These are phyloP conservation scores for Leptinotarsa peninsularis DNA, from an alignment of 2,888 invertebrate species.

Conservation along the genomic window DNA sequence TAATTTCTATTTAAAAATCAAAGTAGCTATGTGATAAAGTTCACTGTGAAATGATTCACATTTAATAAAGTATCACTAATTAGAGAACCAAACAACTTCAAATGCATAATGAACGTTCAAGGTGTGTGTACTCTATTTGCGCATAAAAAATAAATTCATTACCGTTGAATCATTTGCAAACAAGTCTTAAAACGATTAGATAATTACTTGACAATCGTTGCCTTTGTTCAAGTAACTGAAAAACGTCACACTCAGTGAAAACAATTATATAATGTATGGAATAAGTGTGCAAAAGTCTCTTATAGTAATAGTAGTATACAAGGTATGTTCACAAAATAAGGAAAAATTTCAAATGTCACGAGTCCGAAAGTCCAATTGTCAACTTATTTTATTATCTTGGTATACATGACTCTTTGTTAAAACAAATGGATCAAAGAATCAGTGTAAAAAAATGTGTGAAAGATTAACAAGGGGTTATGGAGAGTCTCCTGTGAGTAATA, in stretches of 20 bases:
- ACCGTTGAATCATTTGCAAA: slow-evolving; percentile 12
- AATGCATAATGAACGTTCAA: slow-evolving; percentile 24
- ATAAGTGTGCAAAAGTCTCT: neutral
- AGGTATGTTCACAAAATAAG: too few relatives aligned
- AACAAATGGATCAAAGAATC: too few relatives aligned
- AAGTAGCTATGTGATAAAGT: too few relatives aligned
- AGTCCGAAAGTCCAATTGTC: too few relatives aligned
- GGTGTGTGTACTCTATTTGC: slow-evolving; percentile 23
- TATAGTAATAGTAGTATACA: too few relatives aligned
- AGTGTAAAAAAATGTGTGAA: too few relatives aligned
- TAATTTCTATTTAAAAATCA: too few relatives aligned
- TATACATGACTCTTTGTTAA: too few relatives aligned
- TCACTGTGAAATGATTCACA: neutral
- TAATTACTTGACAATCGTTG: slow-evolving; percentile 20
- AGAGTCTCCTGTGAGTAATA: too few relatives aligned
- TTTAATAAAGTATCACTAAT: neutral
- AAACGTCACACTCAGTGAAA: neutral
- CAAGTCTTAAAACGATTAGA: slow-evolving; percentile 16
- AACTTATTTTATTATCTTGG: too few relatives aligned
- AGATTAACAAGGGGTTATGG: too few relatives aligned
- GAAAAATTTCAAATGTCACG: too few relatives aligned
- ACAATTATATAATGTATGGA: neutral
- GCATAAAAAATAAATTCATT: slow-evolving; percentile 18
- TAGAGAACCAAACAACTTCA: neutral
- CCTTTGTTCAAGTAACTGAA: neutral